Percentiles rank a stretch among this genome's conserved stretches.
Conservation (phyloP, 2,888 invertebrate genomes). For the Leptinotarsa tumamoca region DNA sequence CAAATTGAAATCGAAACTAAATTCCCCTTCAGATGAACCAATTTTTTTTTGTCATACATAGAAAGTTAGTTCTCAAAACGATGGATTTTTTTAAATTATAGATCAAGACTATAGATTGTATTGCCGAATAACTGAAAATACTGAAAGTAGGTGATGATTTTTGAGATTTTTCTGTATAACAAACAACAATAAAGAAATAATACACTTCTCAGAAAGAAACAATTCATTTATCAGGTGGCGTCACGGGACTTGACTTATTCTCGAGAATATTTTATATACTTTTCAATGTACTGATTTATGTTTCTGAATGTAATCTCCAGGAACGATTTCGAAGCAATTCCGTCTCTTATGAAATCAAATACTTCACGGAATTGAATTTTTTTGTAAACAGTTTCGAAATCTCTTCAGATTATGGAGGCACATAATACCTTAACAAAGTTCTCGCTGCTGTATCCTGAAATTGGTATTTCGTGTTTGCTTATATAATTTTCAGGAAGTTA, state of each 20-base stretch:
- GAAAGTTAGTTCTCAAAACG: too few relatives aligned
- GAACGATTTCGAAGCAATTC: not conserved
- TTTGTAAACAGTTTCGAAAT: not conserved
- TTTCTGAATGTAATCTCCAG: not conserved
- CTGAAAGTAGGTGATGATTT: too few relatives aligned
- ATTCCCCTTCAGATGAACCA: too few relatives aligned
- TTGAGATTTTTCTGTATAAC: too few relatives aligned
- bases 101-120: too few relatives aligned
- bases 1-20: too few relatives aligned
- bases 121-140: too few relatives aligned
- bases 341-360: constrained; percentile 15
- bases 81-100: too few relatives aligned
- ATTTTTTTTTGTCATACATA: too few relatives aligned
- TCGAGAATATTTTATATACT: not conserved
- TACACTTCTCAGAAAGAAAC: too few relatives aligned
- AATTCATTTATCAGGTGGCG: not conserved
- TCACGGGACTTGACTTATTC: not conserved
- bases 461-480: constrained; percentile 14
- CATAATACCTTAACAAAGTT: constrained; percentile 10
- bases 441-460: not conserved
- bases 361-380: constrained; percentile 4
- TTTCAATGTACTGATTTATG: not conserved
- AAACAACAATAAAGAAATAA: too few relatives aligned
- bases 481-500: constrained; percentile 8
- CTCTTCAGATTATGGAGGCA: constrained; percentile 11